These are phyloP conservation scores for Centropyge bicolor DNA, from an alignment of 2,797 vertebrate species.

Conservation along the genomic window DNA sequence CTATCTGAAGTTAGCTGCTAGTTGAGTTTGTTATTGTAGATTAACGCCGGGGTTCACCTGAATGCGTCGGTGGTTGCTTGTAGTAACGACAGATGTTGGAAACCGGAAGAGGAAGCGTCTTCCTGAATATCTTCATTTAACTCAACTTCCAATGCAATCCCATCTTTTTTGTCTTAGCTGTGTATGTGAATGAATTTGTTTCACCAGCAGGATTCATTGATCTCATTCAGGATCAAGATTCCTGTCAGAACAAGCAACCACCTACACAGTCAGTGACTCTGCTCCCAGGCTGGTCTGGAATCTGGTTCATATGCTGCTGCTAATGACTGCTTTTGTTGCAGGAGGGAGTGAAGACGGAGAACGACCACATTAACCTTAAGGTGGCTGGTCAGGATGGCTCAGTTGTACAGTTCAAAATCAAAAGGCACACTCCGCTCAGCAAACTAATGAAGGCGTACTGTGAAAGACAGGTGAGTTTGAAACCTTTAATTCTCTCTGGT, in stretches of 20 bases:
- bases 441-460: conserved; percentile 96
- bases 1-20: not conserved
- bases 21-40: not conserved
- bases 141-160: not conserved
- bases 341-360: conserved; percentile 94
- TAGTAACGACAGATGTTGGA: not conserved
- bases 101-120: not conserved
- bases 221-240: no score
- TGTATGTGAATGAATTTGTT: not conserved
- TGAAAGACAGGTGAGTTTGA: conserved; percentile 88
- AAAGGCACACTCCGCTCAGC: conserved; percentile 91
- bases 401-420: conserved; percentile 94
- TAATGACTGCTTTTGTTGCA: conserved; percentile 62
- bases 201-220: not conserved
- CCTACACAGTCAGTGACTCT: not conserved
- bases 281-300: not conserved
- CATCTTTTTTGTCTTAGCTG: not conserved
- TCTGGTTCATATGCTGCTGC: conserved; percentile 5
- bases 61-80: conserved; percentile 3
- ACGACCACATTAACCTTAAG: conserved; percentile 93
- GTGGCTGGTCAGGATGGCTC: conserved; percentile 93
- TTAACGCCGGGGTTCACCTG: not conserved
- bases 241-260: not conserved
- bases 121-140: not conserved
- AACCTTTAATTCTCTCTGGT: not conserved